Evolutionary conservation across 2,797 vertebrate genomes (phyloP).

Genomic region (Mormyrops attenuatus): DNA sequence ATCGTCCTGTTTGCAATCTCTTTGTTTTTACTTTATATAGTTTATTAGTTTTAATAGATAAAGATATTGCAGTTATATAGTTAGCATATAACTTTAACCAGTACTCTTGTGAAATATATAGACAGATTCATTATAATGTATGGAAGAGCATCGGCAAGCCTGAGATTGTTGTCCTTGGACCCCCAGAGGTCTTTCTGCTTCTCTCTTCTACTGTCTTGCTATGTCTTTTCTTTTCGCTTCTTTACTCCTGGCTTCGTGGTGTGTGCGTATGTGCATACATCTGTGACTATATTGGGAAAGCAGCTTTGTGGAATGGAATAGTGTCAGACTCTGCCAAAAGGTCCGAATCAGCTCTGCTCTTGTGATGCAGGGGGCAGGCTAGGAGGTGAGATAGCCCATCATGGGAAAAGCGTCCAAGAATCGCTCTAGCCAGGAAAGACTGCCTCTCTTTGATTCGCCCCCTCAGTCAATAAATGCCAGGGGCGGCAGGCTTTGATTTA

Average conservation of each 20-base stretch:
- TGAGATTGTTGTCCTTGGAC: not conserved
- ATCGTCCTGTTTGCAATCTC: not conserved
- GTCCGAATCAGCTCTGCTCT: not conserved
- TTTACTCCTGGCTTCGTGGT: not conserved
- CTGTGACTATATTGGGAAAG: not conserved
- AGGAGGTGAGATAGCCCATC: not conserved
- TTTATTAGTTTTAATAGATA: not conserved
- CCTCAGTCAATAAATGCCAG: not conserved
- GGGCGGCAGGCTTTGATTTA: not conserved
- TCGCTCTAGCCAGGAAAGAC: not conserved
- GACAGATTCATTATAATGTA: not conserved
- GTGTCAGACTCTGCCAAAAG: not conserved
- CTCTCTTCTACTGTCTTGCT: not conserved
- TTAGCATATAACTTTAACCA: not conserved
- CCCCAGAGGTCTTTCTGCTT: not conserved
- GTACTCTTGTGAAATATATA: not conserved
- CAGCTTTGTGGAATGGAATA: not conserved
- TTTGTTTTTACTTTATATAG: not conserved
- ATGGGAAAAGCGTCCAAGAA: not conserved
- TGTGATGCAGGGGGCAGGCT: not conserved
- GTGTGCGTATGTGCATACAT: not conserved
- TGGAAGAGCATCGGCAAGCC: not conserved
- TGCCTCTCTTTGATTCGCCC: not conserved
- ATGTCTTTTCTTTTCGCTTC: not conserved
- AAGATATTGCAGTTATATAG: not conserved